Percentiles rank a stretch among this genome's conserved stretches.
phyloP scores from a whole-genome alignment of 2,888 invertebrate species.

The Polyommatus iphigenia region DNA sequence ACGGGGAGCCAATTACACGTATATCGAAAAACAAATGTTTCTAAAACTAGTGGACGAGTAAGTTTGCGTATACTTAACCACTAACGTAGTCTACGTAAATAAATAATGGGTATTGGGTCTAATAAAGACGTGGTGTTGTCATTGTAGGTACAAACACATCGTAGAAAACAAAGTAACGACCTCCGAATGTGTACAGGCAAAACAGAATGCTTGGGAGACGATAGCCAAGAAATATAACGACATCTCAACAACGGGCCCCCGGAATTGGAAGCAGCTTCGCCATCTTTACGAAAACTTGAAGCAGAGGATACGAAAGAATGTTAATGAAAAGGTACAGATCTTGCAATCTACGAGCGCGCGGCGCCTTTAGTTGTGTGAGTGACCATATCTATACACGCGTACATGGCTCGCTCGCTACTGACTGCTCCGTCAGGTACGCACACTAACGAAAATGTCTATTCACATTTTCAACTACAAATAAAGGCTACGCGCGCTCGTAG shows the following conservation, averaged over 20 bases:
- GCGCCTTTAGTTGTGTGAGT: no score
- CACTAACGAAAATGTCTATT: no score
- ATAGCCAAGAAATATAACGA: conserved; percentile 6
- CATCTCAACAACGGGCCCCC: not conserved
- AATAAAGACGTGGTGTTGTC: not conserved
- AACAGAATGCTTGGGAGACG: conserved; percentile 9
- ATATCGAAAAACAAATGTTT: conserved; percentile 14
- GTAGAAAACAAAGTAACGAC: not conserved
- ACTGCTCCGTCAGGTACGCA: no score
- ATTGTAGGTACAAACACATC: conserved; percentile 2
- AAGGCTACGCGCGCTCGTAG: no score
- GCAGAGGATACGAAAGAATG: conserved; percentile 1
- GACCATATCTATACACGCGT: no score
- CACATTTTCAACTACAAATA: no score
- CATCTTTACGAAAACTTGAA: conserved; percentile 12
- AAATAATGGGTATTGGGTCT: not conserved
- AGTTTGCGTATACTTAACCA: not conserved
- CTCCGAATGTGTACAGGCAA: conserved; percentile 7
- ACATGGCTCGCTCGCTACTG: no score
- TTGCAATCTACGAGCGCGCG: no score
- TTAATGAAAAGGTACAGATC: not conserved
- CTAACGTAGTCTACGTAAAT: not conserved
- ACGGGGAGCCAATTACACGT: not conserved
- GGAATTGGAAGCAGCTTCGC: conserved; percentile 4
- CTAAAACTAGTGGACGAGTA: conserved; percentile 9